phyloP scores from a whole-genome alignment of 2,888 invertebrate species.

The Drosophila ustulata region DNA sequence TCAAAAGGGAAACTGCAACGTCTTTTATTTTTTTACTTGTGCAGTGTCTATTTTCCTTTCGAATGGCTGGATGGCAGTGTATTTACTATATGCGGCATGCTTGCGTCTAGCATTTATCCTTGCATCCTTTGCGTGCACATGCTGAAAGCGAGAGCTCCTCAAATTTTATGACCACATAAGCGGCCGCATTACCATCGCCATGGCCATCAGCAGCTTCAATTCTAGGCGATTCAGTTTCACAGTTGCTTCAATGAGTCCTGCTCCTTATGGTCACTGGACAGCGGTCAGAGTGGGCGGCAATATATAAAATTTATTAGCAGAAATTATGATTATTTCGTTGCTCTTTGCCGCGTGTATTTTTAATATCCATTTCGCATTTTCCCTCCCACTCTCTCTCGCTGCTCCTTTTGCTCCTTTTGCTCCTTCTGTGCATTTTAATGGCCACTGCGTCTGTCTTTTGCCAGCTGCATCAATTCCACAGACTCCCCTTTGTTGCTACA shows the following conservation, averaged over 20 bases:
- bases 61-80: conserved; percentile 20
- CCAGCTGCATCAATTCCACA: conserved; percentile 77
- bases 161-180: conserved; percentile 75
- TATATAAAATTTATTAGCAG: conserved; percentile 81
- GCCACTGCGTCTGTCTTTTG: conserved; percentile 59
- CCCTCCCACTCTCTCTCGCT: background rate
- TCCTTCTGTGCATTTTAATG: conserved; percentile 73
- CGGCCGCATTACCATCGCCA: conserved; percentile 58
- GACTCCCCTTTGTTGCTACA: conserved; percentile 16
- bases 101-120: conserved; percentile 41
- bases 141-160: conserved; percentile 51
- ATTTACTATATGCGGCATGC: conserved; percentile 16
- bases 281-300: conserved; percentile 53
- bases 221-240: conserved; percentile 68
- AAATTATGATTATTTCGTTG: conserved; percentile 80
- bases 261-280: conserved; percentile 10
- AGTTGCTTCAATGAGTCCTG: conserved; percentile 1
- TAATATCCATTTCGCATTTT: conserved; percentile 73
- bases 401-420: conserved; percentile 12
- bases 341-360: conserved; percentile 75
- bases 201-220: conserved; percentile 25
- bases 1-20: conserved; percentile 26
- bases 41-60: background rate
- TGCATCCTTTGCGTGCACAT: conserved; percentile 33
- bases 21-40: background rate